Conservation (phyloP, 2,113 vertebrate genomes). For the Melanerpes formicivorus region DNA sequence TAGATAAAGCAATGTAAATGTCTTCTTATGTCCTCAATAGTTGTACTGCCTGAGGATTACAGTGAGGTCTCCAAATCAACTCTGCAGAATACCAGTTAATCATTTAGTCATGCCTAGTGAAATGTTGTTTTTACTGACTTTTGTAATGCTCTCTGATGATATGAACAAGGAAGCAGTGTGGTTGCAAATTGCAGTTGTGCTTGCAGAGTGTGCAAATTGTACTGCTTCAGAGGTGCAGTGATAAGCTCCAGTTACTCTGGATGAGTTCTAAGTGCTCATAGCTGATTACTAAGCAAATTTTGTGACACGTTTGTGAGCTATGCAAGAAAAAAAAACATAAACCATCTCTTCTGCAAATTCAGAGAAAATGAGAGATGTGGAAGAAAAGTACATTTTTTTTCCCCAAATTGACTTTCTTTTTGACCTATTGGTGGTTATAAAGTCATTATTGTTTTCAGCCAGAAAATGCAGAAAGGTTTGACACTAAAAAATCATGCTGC, state of each 20-base stretch:
- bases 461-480: background rate
- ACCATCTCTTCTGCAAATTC: background rate
- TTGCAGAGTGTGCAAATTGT: background rate
- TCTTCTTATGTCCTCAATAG: background rate
- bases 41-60: background rate
- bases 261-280: background rate
- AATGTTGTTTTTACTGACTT: conserved; percentile 19
- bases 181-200: background rate
- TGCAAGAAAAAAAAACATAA: background rate
- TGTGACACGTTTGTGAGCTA: background rate
- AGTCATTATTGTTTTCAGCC: background rate
- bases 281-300: background rate
- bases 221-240: background rate
- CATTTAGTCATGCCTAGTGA: background rate
- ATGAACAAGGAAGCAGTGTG: background rate
- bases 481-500: background rate
- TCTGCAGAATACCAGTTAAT: background rate
- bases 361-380: background rate
- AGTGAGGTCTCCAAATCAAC: background rate
- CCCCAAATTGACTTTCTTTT: background rate
- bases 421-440: background rate
- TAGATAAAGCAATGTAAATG: background rate
- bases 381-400: background rate
- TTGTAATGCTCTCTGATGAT: background rate
- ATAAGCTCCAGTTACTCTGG: background rate